Base-by-base conservation (phyloP, 2,113 vertebrate species). In the Petrocephalus microphthalmus region DNA sequence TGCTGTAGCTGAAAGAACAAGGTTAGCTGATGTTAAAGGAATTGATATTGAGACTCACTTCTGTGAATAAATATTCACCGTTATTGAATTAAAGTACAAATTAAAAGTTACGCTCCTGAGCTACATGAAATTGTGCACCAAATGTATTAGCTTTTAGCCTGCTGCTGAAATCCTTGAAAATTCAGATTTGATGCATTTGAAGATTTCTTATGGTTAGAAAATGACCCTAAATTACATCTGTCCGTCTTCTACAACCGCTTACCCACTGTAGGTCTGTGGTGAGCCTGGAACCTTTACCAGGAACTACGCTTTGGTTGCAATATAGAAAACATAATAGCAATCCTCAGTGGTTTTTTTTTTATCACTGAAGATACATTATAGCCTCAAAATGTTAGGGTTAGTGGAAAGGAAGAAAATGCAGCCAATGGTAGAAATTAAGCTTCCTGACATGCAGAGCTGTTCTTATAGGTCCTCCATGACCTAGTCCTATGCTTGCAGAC, bases 331-430 rank as follows among this genome's bases (percentile, higher is more conserved):
- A 42, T 78, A 5, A 78, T 33, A 17, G 71, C 37, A 25, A 71
- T 71, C 11, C 29, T 17, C 29, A 71, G 10, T 37, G n/a, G 1
- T 37, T 74, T 19, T 17, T 42, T 91, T 90, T 90, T 90, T 90
- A 95, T 93, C 92, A 92, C 33, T 78, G 94, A 7, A 78, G 5
- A 37, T 7, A 19, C 29, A 42, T 78, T 84, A 15, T 4, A 52
- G 4, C 33, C 71, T 78, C 67, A 37, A 13, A 74, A 74, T 5
- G 33, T 19, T 42, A 42, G 67, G 17, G 71, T 7, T 4, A 42
- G 33, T 78, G 19, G 3, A 92, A 92, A 92, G 92, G 87, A 92
- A 93, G 92, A 90, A 86, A 90, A 92, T 91, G 90, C 92, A 93
- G 92, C 93, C 88, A 53, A 85, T 49, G 92, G 88, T 87, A 91